Evolutionary conservation across 2,797 vertebrate genomes (phyloP).

Genomic region (Amniataba percoides): DNA sequence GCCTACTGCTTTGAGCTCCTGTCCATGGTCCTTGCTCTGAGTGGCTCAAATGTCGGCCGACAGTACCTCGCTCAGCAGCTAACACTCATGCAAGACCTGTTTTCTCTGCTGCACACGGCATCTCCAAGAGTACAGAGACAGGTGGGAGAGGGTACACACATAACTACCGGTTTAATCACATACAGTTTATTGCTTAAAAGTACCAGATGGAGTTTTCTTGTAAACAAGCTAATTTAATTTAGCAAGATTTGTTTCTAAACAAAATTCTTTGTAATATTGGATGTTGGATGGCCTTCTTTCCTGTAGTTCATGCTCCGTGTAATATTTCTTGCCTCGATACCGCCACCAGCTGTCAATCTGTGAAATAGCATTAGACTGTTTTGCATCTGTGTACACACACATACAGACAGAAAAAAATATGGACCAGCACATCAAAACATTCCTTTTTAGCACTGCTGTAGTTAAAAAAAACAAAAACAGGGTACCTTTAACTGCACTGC

Average conservation of each 20-base stretch:
- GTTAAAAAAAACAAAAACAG: neutral
- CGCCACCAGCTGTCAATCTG: conserved; percentile 17
- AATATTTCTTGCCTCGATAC: neutral
- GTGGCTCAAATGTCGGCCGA: conserved; percentile 97
- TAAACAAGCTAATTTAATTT: conserved; percentile 1
- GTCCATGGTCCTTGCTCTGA: conserved; percentile 97
- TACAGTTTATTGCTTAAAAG: conserved; percentile 4
- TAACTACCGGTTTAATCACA: neutral
- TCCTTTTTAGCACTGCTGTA: neutral
- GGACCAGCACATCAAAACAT: neutral
- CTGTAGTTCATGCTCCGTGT: neutral
- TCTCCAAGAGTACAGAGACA: conserved; percentile 99
- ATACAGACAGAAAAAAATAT: no score
- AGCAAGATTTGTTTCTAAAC: neutral
- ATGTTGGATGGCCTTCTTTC: neutral
- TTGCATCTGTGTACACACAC: no score
- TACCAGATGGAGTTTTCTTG: neutral
- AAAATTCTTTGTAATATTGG: neutral
- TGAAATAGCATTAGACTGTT: neutral
- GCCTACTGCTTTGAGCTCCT: conserved; percentile 99
- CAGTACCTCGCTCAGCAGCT: conserved; percentile 98
- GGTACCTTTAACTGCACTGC: neutral
- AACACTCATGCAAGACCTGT: conserved; percentile 97
- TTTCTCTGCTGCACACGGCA: conserved; percentile 96
- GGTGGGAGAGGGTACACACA: conserved; percentile 78